Conservation (phyloP, 2,113 vertebrate species). For the Prolemur simus region DNA sequence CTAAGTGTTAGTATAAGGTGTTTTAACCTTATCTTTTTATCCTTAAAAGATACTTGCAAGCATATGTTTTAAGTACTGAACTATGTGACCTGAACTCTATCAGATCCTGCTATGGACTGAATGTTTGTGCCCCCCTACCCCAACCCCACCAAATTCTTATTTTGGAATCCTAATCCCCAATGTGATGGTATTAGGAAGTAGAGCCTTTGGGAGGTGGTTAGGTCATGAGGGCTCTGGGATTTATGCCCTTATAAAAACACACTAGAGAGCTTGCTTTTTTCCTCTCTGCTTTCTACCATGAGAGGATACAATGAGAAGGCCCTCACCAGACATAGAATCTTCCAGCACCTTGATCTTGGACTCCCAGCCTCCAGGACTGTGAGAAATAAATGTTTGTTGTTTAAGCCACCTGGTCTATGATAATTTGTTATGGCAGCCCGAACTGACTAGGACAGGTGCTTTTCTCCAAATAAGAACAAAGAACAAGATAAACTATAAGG, state of each 20-base stretch:
- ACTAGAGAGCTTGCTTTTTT: neutral
- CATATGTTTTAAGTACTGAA: constrained; percentile 8
- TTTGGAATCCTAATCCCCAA: neutral
- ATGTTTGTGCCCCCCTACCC: neutral
- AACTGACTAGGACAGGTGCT: neutral
- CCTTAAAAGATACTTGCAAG: constrained; percentile 1
- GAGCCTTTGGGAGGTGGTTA: neutral
- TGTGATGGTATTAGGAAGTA: neutral
- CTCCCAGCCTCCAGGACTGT: neutral
- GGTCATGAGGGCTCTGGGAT: neutral
- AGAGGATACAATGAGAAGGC: neutral
- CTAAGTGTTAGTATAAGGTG: neutral
- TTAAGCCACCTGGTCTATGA: neutral
- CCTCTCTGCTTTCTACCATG: neutral
- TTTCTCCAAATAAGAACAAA: constrained; percentile 5
- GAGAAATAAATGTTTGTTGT: neutral
- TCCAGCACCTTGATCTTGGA: neutral
- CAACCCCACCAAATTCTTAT: neutral
- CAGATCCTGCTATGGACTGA: neutral
- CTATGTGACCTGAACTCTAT: neutral
- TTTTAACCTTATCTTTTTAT: neutral
- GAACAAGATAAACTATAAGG: neutral
- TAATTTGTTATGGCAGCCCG: neutral
- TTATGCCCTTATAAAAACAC: neutral
- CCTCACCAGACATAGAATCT: neutral